Evolutionary conservation across 2,113 vertebrate genomes (phyloP), one percentile per base, ranked within the genome.

Genomic region (Rhynchopsitta pachyrhyncha): DNA sequence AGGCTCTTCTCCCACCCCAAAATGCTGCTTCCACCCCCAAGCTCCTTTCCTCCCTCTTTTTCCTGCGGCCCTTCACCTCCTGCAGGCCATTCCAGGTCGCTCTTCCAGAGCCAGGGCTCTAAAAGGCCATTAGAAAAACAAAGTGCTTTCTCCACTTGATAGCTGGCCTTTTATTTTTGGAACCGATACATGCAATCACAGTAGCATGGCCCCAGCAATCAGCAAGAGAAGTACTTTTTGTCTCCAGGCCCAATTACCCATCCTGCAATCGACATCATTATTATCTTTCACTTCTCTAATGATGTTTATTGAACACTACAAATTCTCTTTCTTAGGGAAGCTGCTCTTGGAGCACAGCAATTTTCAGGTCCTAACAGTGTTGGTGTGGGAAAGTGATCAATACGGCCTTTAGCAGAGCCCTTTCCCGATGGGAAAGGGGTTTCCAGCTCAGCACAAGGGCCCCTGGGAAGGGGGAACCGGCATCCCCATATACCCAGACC

Each of bases 271-370:
- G 79, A 96, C 73, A 82, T 60, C 67, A 91, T 94, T 89, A 94
- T 95, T 87, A 97, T 91, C 97, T 73, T 84, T 82, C 52, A 37
- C 75, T 86, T 95, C 86, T 86, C 90, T 94, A 80, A 93, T 86
- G 90, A 96, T 92, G 70, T 82, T 93, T 93, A 96, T 97, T 85
- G 88, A 98, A 90, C 89, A n/a, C 96, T 78, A 69, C 82, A 62
- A 44, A 55, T 81, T 70, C 91, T 87, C 53, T 28, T 17, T 88
- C 82, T 93, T 81, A 17, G 87, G 55, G 17, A 75, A 53, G 82
- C 90, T 20, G 84, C 33, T 87, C 59, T 33, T 27, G 53, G 87
- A 92, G 74, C 81, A 37, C 90, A 33, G 96, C 85, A 68, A 75
- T 97, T 94, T 89, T 76, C 68, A 17, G 93, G 88, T 41, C 39